Percentiles rank a stretch among this genome's conserved stretches.
phyloP scores from a whole-genome alignment of 1,140 invertebrate genomes.

The Trichonephila clavipes region DNA sequence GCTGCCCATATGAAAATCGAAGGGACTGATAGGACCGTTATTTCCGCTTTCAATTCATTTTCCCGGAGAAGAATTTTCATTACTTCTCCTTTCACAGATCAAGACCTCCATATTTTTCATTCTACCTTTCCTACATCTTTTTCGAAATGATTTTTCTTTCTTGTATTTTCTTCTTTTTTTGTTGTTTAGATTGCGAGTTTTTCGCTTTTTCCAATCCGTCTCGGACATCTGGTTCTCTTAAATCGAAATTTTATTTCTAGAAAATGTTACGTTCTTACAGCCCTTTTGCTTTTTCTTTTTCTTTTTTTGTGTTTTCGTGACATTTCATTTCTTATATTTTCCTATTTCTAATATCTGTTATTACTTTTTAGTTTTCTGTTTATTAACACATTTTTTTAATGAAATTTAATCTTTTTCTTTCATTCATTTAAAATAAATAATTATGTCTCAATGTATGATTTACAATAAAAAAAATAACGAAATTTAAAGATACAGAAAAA shows the following conservation, averaged over 20 bases:
- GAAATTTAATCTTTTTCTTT: too few species aligned
- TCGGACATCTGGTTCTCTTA: conserved; percentile 6
- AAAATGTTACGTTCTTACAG: neutral
- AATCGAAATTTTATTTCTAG: neutral
- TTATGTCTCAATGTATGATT: too few species aligned
- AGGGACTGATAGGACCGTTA: neutral
- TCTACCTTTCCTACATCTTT: neutral
- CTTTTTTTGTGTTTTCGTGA: neutral
- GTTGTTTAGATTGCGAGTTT: conserved; percentile 1
- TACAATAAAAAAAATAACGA: too few species aligned
- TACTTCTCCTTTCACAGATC: neutral
- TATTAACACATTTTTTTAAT: too few species aligned
- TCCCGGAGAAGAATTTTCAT: neutral
- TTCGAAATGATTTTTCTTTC: neutral
- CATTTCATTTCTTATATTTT: neutral
- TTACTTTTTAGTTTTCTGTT: too few species aligned
- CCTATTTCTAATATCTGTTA: too few species aligned
- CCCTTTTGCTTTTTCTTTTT: neutral
- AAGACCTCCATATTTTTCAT: neutral
- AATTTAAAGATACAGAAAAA: too few species aligned
- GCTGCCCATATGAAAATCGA: neutral
- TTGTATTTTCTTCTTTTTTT: neutral
- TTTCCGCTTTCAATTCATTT: conserved; percentile 24
- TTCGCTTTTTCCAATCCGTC: neutral
- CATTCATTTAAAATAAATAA: too few species aligned